A percentile compares a stretch with the other conserved stretches of the same genome.
Conservation (phyloP, 2,113 vertebrate genomes). For the Pholis gunnellus region DNA sequence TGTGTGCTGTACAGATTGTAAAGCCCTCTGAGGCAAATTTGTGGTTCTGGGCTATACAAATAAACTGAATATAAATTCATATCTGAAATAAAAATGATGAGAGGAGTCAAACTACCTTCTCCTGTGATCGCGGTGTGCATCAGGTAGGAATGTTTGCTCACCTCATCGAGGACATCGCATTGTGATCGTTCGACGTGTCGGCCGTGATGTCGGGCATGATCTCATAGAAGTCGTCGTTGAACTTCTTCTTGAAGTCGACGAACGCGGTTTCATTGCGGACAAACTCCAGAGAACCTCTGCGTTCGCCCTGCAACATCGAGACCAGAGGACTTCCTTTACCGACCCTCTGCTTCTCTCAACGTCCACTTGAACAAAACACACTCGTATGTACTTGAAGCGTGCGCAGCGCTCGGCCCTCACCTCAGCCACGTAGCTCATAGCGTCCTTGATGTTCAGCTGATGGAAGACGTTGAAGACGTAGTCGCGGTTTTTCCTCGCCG, state of each 20-base stretch:
- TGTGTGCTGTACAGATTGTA: not conserved
- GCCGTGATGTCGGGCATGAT: conserved; percentile 86
- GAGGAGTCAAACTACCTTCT: not conserved
- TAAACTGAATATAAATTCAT: not conserved
- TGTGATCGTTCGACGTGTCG: conserved; percentile 50
- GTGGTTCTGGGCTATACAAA: not conserved
- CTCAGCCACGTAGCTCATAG: conserved; percentile 93
- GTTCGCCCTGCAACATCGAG: conserved; percentile 87
- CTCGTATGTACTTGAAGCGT: not conserved
- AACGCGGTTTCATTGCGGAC: conserved; percentile 88
- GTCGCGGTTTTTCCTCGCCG: conserved; percentile 90
- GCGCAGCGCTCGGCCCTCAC: conserved; percentile 69
- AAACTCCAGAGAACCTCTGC: conserved; percentile 93
- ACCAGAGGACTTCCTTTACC: not conserved
- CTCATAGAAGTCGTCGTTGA: conserved; percentile 85
- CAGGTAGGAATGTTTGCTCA: conserved; percentile 43
- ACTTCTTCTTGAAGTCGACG: conserved; percentile 90
- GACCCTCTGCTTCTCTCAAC: not conserved
- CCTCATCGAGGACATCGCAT: conserved; percentile 35
- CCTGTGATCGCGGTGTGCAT: not conserved
- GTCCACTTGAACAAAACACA: not conserved
- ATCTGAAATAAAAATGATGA: not conserved
- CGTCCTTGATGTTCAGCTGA: conserved; percentile 95
- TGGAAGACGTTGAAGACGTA: conserved; percentile 94
- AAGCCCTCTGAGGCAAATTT: not conserved